These are phyloP conservation scores for Naso thynnoides DNA, from an alignment of 2,797 vertebrate genomes.

Conservation along the genomic window DNA sequence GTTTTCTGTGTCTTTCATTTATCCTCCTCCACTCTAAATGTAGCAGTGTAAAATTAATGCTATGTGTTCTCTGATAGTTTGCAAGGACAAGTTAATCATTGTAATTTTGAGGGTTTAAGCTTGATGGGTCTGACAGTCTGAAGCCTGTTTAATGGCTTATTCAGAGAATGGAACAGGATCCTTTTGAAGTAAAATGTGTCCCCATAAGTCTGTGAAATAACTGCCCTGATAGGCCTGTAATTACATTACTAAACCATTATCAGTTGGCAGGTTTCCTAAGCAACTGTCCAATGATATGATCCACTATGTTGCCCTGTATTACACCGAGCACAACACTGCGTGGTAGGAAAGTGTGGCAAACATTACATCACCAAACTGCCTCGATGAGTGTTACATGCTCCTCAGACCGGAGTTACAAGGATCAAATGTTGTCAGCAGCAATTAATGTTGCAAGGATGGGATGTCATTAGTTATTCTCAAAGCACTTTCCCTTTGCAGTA, in stretches of 20 bases:
- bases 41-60: conserved; percentile 51
- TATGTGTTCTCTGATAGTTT: conserved; percentile 59
- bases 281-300: conserved; percentile 65
- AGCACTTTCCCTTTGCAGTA: conserved; percentile 30
- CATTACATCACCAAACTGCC: conserved; percentile 34
- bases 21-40: conserved; percentile 45
- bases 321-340: conserved; percentile 15
- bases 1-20: conserved; percentile 49
- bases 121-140: conserved; percentile 70
- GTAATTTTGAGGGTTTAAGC: conserved; percentile 67
- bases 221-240: conserved; percentile 69
- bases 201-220: conserved; percentile 70
- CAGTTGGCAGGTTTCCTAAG: conserved; percentile 67
- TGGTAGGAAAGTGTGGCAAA: conserved; percentile 27
- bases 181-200: conserved; percentile 59
- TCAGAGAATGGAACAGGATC: conserved; percentile 67
- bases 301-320: conserved; percentile 19
- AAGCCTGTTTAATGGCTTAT: conserved; percentile 75
- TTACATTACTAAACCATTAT: conserved; percentile 75
- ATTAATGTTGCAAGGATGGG: conserved; percentile 25
- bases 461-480: conserved; percentile 24
- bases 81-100: conserved; percentile 79
- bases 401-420: conserved; percentile 11
- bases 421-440: conserved; percentile 31
- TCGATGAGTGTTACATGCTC: conserved; percentile 16